Evolutionary conservation across 2,113 vertebrate species (phyloP), one percentile per base, ranked within the genome.

Genomic region (Clarias macrocephalus): DNA sequence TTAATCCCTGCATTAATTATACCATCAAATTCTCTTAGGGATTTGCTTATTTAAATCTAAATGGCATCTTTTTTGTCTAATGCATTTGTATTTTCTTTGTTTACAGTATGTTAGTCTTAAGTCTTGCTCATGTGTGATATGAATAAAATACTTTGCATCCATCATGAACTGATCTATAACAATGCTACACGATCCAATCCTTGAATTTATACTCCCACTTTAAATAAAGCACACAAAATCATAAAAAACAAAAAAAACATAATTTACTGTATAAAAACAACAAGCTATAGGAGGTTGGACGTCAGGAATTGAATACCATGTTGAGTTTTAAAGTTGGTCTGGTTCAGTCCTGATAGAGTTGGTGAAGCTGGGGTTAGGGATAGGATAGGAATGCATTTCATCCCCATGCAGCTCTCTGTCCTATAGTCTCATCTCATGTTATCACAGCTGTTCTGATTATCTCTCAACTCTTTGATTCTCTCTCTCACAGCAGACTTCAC

Each of bases 401-500:
- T 56, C n/a, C 15, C 13, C 15, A 28, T 54, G 52, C 75, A 77
- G 75, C 52, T 54, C 25, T 77, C 48, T 56, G 52, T 52, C n/a
- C 52, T 30, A 57, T 25, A 28, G 52, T 28, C 52, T 54, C 75
- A 57, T 76, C 73, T 6, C 5, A 56, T 79, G 75, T 79, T 79
- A 56, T 56, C 25, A 56, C 75, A 79, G 75, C 75, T 79, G 75
- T 28, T 57, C 15, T 30, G 6, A 56, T 79, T 79, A 79, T n/a
- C 75, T 79, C 16, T 56, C 30, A 79, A 16, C 52, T 79, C 52
- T 18, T 18, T 28, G 52, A 8, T 7, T 15, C 18, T n/a, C 72
- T 75, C 28, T 77, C 75, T 33, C 75, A 54, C 42, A 76, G 23
- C 73, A 79, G 28, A 79, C 25, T 28, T 79, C 52, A 57, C n/a